These are phyloP conservation scores for Echinops telfairi DNA, from an alignment of 2,113 vertebrate genomes.

Conservation along the genomic window DNA sequence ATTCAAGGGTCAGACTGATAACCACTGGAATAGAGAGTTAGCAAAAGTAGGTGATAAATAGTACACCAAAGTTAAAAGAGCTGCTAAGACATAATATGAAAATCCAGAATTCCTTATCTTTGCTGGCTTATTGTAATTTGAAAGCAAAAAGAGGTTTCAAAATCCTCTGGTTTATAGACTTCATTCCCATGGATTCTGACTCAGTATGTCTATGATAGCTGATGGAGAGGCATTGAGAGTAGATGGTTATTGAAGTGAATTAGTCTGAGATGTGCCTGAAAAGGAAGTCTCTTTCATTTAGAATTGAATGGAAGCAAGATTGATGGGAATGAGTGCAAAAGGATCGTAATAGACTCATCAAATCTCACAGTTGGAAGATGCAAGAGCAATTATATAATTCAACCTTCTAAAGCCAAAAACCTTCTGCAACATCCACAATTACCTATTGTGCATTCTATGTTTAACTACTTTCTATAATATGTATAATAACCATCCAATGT, in stretches of 20 bases:
- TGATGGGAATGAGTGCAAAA: background rate
- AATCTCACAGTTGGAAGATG: background rate
- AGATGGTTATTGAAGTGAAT: background rate
- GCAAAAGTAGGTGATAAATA: background rate
- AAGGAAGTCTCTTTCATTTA: background rate
- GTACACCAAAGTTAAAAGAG: background rate
- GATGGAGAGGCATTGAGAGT: background rate
- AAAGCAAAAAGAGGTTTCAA: background rate
- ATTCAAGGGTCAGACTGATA: too few relatives aligned
- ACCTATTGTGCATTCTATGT: background rate
- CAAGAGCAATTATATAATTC: too few relatives aligned
- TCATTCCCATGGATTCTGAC: background rate
- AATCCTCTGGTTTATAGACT: background rate
- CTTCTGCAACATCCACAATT: background rate
- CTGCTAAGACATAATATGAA: background rate
- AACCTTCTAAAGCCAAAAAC: background rate
- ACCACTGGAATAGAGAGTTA: background rate
- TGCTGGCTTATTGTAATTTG: background rate
- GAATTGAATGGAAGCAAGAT: background rate
- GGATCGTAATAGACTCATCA: background rate
- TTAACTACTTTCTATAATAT: background rate
- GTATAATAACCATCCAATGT: background rate
- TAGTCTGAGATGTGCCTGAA: background rate
- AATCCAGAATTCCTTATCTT: background rate
- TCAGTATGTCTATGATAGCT: background rate